phyloP scores from a whole-genome alignment of 2,888 invertebrate genomes.

The Stenodera caucasica region DNA sequence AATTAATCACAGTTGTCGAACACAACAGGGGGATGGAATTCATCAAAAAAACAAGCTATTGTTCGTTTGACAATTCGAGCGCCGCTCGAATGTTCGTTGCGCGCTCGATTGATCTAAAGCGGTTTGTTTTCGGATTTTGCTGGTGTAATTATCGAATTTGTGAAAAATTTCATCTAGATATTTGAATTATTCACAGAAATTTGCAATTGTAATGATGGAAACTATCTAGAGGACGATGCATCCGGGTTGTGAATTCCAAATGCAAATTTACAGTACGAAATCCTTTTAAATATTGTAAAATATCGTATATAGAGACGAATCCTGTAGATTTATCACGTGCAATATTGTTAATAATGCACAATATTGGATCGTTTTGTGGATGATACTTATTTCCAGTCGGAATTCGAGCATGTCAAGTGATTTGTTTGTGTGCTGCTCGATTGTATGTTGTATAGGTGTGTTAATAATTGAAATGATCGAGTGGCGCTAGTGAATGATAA shows the following conservation, averaged over 20 bases:
- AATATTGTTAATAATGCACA: background rate
- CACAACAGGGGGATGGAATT: too few relatives aligned
- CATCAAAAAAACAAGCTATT: too few relatives aligned
- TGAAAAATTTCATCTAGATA: too few relatives aligned
- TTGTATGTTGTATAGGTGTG: background rate
- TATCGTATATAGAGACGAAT: background rate
- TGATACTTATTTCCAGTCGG: background rate
- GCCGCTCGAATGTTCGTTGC: too few relatives aligned
- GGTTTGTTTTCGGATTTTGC: too few relatives aligned
- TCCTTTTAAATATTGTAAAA: background rate
- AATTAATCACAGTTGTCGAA: too few relatives aligned
- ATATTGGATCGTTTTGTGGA: background rate
- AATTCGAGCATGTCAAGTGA: background rate
- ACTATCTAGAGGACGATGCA: background rate
- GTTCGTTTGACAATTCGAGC: too few relatives aligned
- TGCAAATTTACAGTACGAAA: background rate
- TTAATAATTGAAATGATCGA: conserved; percentile 5
- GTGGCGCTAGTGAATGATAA: background rate
- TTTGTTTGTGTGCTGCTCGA: background rate
- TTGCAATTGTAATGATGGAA: background rate
- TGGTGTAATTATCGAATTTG: too few relatives aligned
- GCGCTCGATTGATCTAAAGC: too few relatives aligned
- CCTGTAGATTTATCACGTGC: background rate
- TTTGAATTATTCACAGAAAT: background rate
- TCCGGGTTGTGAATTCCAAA: background rate